Base-by-base conservation (phyloP, 2,888 invertebrate species). In the Hecatera dysodea region DNA sequence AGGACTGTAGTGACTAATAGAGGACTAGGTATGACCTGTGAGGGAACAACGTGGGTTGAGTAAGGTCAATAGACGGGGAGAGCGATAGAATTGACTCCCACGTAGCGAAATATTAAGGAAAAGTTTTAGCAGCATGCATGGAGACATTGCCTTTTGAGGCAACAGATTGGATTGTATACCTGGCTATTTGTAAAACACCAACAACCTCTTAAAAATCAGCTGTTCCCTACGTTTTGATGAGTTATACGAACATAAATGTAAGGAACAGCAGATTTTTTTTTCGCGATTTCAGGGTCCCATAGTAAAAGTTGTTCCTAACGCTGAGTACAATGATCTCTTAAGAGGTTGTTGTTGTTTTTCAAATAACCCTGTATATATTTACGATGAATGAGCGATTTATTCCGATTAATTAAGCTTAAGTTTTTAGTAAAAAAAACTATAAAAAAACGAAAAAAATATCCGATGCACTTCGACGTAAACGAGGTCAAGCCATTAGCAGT, bases 1-100 rank as follows among this genome's bases (percentile, higher is more conserved):
- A 61, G 75, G 81, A 67, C 48, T 60, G 12, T 80, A 75, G 15
- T 83, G 77, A 84, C 71, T 83, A 79, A 85, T 56, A 59, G 29
- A 19, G 11, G 29, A 57, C 17, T 66, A 44, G 59, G 36, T 22
- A 27, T 39, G 56, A 12, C 36, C 42, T 19, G 39, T 27, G 15
- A 66, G 60, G 67, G 48, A 36, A 46, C 19, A 69, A 64, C 60
- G 82, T 83, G 73, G 71, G 78, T 73, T 81, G 68, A 9, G 63
- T 61, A 59, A 80, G 76, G 77, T 75, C 70, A 64, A 65, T 69
- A 71, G 5, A 76, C 71, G 39, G 56, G 27, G n/a, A 53, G 24
- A 72, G 22, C 19, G 22, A 22, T 0, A 29, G 12, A 60, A 77
- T 44, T 48, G 1, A 53, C 48, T 17, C 62, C 53, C 42, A 77